These are phyloP conservation scores for Meriones unguiculatus DNA, from an alignment of 2,113 vertebrate genomes.

Conservation along the genomic window DNA sequence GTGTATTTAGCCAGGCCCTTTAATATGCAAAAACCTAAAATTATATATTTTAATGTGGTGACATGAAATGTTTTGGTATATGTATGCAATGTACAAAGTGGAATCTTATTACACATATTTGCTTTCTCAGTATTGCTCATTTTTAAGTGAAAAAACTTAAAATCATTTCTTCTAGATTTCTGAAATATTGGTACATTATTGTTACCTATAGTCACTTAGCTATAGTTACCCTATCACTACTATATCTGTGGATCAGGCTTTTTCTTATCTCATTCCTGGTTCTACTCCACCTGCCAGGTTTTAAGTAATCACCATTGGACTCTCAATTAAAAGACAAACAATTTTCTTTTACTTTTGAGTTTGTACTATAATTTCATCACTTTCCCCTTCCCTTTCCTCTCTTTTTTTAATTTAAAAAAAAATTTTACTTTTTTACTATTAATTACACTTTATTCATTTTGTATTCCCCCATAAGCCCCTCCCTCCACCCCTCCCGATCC, in stretches of 20 bases:
- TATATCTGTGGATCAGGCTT: neutral
- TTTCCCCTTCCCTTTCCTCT: neutral
- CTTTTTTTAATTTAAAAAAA: too few relatives aligned
- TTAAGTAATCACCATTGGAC: neutral
- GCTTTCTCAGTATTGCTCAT: neutral
- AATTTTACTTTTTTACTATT: too few relatives aligned
- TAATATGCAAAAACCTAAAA: neutral
- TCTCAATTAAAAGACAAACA: neutral
- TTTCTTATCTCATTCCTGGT: neutral
- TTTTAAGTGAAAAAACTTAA: neutral
- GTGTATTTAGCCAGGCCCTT: neutral
- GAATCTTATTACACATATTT: neutral
- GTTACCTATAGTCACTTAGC: too few relatives aligned
- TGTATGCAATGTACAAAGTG: neutral
- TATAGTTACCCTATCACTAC: too few relatives aligned
- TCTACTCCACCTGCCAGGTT: neutral
- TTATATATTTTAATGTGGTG: neutral
- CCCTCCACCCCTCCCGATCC: too few relatives aligned
- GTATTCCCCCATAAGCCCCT: too few relatives aligned
- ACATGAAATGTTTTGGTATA: neutral
- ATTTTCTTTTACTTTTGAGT: neutral
- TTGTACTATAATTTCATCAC: neutral
- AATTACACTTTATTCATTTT: too few relatives aligned
- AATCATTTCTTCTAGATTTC: neutral
- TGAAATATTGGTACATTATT: too few relatives aligned